These are phyloP conservation scores for Folsomia manolachei DNA, from an alignment of 2,888 invertebrate genomes.

Conservation along the genomic window DNA sequence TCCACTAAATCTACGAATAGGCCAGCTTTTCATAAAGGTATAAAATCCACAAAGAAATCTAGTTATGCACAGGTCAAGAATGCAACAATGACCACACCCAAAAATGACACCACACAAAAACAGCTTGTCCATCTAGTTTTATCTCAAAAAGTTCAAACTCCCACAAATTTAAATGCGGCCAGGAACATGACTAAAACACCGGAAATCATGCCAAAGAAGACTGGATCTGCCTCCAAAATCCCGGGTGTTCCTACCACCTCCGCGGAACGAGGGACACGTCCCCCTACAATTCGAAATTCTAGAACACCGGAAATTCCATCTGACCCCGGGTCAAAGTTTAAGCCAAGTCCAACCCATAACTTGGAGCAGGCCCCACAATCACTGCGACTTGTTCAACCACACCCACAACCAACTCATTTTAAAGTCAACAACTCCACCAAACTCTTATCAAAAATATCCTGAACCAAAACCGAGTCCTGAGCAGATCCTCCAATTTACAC, in stretches of 20 bases:
- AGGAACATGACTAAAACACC: background rate
- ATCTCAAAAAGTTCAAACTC: no score
- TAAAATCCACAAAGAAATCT: background rate
- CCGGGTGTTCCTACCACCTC: background rate
- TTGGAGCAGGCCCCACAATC: no score
- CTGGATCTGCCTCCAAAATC: background rate
- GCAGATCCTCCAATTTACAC: background rate
- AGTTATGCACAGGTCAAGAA: background rate
- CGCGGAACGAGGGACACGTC: background rate
- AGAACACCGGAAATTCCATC: background rate
- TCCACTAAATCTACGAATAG: background rate
- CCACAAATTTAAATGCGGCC: background rate
- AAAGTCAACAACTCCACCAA: no score
- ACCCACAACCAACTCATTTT: no score
- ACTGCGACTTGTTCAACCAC: no score
- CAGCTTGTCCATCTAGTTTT: no score
- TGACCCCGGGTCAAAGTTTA: background rate
- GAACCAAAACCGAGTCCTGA: background rate
- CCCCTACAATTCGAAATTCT: background rate
- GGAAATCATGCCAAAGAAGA: background rate
- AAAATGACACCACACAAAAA: background rate
- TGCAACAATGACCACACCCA: no score
- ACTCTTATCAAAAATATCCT: no score
- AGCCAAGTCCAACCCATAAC: no score
- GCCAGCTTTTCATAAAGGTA: background rate